Conservation (phyloP, 2,113 vertebrate genomes). For the Callipepla squamata region DNA sequence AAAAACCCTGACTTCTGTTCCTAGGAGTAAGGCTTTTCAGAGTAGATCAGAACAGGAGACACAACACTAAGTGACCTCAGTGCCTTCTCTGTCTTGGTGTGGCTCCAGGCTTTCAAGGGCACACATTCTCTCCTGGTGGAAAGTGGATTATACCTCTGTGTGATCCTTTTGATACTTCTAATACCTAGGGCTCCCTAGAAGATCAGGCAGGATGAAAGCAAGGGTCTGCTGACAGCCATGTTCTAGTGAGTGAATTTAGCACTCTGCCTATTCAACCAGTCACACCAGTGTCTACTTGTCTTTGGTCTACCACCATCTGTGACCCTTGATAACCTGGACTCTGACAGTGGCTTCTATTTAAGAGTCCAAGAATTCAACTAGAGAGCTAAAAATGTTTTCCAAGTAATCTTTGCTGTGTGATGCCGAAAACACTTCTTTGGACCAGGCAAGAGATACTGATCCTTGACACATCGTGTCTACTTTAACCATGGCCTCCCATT, state of each 20-base stretch:
- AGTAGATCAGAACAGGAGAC: not conserved
- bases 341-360: not conserved
- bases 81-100: not conserved
- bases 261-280: not conserved
- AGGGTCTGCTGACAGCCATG: not conserved
- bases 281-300: rapidly evolving
- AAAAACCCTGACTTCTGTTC: not conserved
- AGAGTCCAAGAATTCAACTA: not conserved
- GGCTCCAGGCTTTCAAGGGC: not conserved
- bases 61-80: not conserved
- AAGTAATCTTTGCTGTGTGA: not conserved
- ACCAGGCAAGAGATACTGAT: not conserved
- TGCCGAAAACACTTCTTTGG: not conserved
- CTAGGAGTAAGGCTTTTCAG: not conserved
- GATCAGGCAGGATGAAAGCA: not conserved
- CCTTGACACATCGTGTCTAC: not conserved
- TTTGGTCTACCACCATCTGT: rapidly evolving
- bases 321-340: not conserved
- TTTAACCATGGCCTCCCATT: not conserved
- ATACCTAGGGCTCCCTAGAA: not conserved
- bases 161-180: not conserved
- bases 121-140: not conserved
- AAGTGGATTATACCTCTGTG: not conserved
- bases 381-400: not conserved
- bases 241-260: not conserved